Conservation (phyloP, 2,113 vertebrate genomes). For the Cryptomyrus ogoouensis region DNA sequence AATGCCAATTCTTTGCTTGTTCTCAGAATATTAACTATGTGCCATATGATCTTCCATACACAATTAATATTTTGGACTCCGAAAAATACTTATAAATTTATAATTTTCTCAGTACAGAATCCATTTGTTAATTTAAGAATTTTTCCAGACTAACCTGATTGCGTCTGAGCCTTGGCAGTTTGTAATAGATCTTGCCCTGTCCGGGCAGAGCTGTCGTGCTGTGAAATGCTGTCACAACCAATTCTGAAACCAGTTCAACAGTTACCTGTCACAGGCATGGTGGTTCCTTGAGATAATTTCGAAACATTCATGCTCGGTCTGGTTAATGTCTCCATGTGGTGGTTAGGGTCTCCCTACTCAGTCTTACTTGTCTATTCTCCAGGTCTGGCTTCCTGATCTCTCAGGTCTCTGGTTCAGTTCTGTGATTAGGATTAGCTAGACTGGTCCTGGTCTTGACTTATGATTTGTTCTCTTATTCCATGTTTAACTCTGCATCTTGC, state of each 20-base stretch:
- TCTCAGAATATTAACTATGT: neutral
- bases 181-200: slow-evolving; percentile 32
- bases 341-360: neutral
- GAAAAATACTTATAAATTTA: neutral
- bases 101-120: slow-evolving; percentile 21
- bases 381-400: neutral
- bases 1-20: neutral
- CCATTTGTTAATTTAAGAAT: slow-evolving; percentile 3
- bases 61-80: neutral
- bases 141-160: slow-evolving; percentile 24
- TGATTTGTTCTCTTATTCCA: neutral
- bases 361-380: neutral
- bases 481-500: neutral
- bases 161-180: slow-evolving; percentile 32
- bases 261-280: neutral
- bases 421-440: neutral
- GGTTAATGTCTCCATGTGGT: neutral
- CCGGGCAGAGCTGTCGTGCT: neutral
- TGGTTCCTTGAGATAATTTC: neutral
- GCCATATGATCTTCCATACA: neutral
- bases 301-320: neutral
- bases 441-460: neutral
- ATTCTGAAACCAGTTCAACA: neutral
- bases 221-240: neutral
- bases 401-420: neutral